phyloP scores from a whole-genome alignment of 2,888 invertebrate species.

The Xestia c-nigrum region DNA sequence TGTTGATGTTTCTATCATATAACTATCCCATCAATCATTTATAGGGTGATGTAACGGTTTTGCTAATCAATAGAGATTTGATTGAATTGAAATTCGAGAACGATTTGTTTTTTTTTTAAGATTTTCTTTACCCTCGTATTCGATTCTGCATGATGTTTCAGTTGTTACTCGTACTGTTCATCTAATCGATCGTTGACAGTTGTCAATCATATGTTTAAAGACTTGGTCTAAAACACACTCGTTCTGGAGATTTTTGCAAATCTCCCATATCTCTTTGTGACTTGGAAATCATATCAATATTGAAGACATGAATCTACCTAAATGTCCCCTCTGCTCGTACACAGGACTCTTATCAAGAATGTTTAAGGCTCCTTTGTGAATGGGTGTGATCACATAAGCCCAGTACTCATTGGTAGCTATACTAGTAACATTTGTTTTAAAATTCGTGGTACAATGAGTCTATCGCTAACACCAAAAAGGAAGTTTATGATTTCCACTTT shows the following conservation, averaged over 20 bases:
- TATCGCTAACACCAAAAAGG: not conserved
- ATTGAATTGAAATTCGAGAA: conserved; percentile 7
- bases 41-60: conserved; percentile 43
- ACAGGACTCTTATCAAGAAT: not conserved
- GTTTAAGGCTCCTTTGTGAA: not conserved
- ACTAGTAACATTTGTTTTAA: not conserved
- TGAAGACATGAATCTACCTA: not conserved
- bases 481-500: not conserved
- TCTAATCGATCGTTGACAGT: not conserved
- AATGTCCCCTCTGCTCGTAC: no score
- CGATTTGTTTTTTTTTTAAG: conserved; percentile 2
- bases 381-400: not conserved
- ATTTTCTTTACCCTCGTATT: not conserved
- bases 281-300: not conserved
- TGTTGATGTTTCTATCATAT: conserved; percentile 57
- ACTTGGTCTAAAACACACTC: not conserved
- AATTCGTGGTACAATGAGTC: not conserved
- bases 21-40: conserved; percentile 40
- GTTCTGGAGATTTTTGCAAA: not conserved
- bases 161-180: conserved; percentile 5
- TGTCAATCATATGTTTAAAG: not conserved
- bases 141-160: conserved; percentile 3
- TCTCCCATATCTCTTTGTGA: not conserved
- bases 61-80: conserved; percentile 62
- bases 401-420: not conserved